Base-by-base conservation (phyloP, 2,113 vertebrate genomes). In the Rissa tridactyla region DNA sequence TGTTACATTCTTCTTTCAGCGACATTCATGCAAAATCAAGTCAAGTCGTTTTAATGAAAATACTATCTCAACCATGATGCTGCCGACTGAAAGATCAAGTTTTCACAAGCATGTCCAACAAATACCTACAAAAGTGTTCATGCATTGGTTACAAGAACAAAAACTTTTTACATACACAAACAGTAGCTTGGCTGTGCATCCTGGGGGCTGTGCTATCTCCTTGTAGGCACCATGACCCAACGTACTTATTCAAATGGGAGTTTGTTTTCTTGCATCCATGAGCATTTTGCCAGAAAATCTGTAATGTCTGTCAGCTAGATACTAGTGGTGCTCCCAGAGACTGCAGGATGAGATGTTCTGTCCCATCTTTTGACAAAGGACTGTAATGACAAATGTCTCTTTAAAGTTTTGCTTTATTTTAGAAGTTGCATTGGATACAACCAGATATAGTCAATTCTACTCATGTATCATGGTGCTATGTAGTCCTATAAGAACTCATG, bases 201-300 rank as follows among this genome's bases (percentile, higher is more conserved):
- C 49, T 32, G 11, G 46, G 36, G 34, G 8, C 49, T 85, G 23
- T 32, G 30, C 65, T 75, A 6, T 44, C 36, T 78, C 40, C 34
- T 40, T 55, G 16, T 4, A 52, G 32, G 27, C 38, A 86, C 44
- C n/a, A 8, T 2, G 4, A 65, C 29, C 49, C 40, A 47, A 25
- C 0, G 0, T 5, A 69, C 3, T 73, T 42, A 20, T 7, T 57
- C 23, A 84, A 55, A 61, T 3, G 1, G 7, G 5, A 69, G 23
- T 44, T 38, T 70, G 36, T 40, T 15, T 82, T 73, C 49, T 36
- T n/a, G 29, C 46, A 85, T 40, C 20, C 42, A 21, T 1, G 5
- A 87, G 21, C 2, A 2, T 9, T 73, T 36, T 58, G 21, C 46
- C 55, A 54, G 65, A 66, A 81, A 81, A 54, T 4, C 22, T 65